Evolutionary conservation across 1,140 invertebrate genomes (phyloP).

Genomic region (Wasmannia auropunctata): DNA sequence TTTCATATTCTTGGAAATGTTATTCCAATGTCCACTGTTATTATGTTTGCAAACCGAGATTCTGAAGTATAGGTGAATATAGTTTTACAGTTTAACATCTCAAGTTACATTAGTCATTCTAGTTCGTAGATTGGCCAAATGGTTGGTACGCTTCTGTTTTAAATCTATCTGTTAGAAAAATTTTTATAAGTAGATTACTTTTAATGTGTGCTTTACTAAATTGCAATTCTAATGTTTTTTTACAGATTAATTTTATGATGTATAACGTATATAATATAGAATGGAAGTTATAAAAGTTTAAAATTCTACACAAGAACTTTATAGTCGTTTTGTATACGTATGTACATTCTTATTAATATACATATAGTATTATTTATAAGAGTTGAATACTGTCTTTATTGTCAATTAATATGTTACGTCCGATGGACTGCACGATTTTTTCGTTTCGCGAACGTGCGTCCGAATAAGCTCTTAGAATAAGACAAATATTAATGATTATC

Average conservation of each 20-base stretch:
- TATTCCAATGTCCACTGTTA: neutral
- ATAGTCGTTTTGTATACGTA: neutral
- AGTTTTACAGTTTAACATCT: neutral
- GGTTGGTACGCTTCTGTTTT: neutral
- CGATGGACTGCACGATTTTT: too few species aligned
- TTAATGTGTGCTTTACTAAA: neutral
- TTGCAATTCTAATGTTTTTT: neutral
- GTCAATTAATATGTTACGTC: neutral
- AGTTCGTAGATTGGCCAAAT: neutral
- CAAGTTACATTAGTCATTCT: neutral
- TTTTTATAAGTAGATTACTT: neutral
- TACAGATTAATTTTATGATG: neutral
- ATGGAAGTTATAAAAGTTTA: neutral
- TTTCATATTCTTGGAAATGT: neutral
- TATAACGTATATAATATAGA: too few species aligned
- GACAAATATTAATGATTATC: too few species aligned
- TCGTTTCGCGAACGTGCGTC: too few species aligned
- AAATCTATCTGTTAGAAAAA: neutral
- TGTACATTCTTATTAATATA: too few species aligned
- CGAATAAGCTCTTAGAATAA: too few species aligned
- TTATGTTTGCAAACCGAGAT: neutral
- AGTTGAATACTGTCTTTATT: neutral
- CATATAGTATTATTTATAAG: neutral
- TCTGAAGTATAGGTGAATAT: neutral
- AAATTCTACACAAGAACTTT: neutral